Conservation (phyloP, 2,113 vertebrate species). For the Diphyllodes magnificus region DNA sequence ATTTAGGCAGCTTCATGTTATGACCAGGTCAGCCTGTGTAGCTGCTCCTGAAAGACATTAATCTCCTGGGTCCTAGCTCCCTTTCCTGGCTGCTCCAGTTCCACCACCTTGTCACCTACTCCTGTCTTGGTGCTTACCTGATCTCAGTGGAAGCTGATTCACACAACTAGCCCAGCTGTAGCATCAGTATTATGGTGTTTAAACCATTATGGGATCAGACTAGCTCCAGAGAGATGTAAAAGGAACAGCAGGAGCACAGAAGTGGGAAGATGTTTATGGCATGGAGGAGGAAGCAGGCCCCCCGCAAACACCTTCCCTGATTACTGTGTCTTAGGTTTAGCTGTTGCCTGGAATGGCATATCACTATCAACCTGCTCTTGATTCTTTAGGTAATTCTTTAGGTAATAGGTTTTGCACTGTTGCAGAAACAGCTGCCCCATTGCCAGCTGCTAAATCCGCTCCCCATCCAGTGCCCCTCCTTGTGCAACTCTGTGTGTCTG, state of each 20-base stretch:
- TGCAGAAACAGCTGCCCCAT: background rate
- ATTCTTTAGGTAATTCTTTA: background rate
- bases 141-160: background rate
- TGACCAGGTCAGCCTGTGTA: background rate
- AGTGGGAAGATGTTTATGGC: background rate
- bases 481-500: background rate
- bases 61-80: background rate
- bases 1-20: background rate
- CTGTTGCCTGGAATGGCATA: background rate
- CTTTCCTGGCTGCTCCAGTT: background rate
- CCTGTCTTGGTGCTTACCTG: background rate
- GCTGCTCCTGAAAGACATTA: background rate
- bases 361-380: background rate
- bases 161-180: background rate
- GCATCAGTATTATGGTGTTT: background rate
- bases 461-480: rapidly evolving
- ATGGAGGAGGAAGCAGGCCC: background rate
- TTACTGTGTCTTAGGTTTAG: background rate
- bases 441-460: background rate
- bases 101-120: background rate
- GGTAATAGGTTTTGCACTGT: background rate
- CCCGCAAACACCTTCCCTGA: background rate
- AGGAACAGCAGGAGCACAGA: background rate
- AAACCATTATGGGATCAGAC: background rate
- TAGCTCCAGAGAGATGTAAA: background rate